Evolutionary conservation across 1,140 invertebrate species (phyloP), one percentile per base, ranked within the genome.

Genomic region (Papilio polyxenes): DNA sequence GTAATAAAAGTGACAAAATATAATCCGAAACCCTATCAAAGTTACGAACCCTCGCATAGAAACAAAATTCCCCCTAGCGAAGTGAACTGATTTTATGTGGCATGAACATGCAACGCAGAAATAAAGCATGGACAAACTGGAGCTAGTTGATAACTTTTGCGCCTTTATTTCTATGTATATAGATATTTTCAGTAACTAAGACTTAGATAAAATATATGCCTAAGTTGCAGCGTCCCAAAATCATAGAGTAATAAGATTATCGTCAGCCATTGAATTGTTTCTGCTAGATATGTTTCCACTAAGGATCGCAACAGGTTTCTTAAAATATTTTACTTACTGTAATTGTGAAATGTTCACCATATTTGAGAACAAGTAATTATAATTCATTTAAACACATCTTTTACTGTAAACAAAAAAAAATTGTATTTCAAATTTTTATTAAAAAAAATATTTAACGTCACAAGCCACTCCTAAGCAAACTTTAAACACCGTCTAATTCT

Each of bases 1-100:
- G 31, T 37, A 13, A 72, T 72, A 37, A 72, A 72, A 72, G 65
- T 40, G 65, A 72, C 65, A 72, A 72, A 72, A 72, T 37, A 72
- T 37, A 72, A 72, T 37, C 65, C 65, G 31, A 77, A 56, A 53
- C 40, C 75, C 17, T 76, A 76, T 31, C 31, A 37, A 75, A 51
- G 44, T 15, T 23, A 51, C 48, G 75, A 51, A 51, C 75, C 75
- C 75, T 53, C 49, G 75, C 10, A 6, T 77, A 53, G 44, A 53
- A 31, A 77, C n/a, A 53, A 56, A 77, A 49, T 53, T 77, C 44
- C 49, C 49, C 75, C 49, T 53, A 77, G 20, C 49, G 8, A 53
- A 5, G 20, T 53, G 5, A 56, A 53, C 37, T 77, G 10, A 51
- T 31, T 56, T 72, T 72, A 72, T 37, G 65, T 15, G 23, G 31